A percentile compares a stretch with the other conserved stretches of the same genome.
Conservation (phyloP, 1,140 invertebrate species). For the Ruditapes philippinarum region DNA sequence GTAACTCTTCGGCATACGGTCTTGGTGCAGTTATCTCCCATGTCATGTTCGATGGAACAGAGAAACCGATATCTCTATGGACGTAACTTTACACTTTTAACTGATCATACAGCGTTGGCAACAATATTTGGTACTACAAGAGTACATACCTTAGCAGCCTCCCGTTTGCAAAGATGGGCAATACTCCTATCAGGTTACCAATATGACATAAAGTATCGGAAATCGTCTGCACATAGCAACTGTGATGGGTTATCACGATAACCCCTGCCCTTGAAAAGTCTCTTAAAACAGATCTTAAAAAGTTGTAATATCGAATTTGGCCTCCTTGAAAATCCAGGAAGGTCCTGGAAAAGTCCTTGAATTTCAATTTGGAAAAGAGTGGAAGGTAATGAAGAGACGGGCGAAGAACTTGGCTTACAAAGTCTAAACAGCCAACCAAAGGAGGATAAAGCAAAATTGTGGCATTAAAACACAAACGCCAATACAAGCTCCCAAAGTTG, state of each 20-base stretch:
- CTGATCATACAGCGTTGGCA: constrained; percentile 83
- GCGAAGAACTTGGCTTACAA: too few relatives aligned
- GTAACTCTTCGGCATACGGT: constrained; percentile 57
- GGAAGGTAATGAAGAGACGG: too few relatives aligned
- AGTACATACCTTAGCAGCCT: constrained; percentile 78
- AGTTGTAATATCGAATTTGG: too few relatives aligned
- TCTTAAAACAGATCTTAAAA: too few relatives aligned
- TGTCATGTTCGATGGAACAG: constrained; percentile 63
- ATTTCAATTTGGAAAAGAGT: too few relatives aligned
- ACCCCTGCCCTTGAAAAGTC: too few relatives aligned
- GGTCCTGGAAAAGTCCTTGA: too few relatives aligned
- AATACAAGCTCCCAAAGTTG: too few relatives aligned
- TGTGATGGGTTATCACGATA: constrained; percentile 52
- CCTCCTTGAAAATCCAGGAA: too few relatives aligned
- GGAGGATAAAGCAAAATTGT: too few relatives aligned
- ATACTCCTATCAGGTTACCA: constrained; percentile 70
- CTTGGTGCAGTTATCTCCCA: constrained; percentile 70
- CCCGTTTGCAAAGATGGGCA: constrained; percentile 73
- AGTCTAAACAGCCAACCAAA: too few relatives aligned
- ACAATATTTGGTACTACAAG: constrained; percentile 82
- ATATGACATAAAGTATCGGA: constrained; percentile 73
- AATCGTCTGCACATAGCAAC: constrained; percentile 57
- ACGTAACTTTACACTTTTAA: constrained; percentile 76
- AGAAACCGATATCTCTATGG: constrained; percentile 75
- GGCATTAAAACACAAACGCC: too few relatives aligned